A percentile compares a stretch with the other conserved stretches of the same genome.
Evolutionary conservation across 2,797 vertebrate genomes (phyloP).

Genomic region (Brachyalestes nurse): DNA sequence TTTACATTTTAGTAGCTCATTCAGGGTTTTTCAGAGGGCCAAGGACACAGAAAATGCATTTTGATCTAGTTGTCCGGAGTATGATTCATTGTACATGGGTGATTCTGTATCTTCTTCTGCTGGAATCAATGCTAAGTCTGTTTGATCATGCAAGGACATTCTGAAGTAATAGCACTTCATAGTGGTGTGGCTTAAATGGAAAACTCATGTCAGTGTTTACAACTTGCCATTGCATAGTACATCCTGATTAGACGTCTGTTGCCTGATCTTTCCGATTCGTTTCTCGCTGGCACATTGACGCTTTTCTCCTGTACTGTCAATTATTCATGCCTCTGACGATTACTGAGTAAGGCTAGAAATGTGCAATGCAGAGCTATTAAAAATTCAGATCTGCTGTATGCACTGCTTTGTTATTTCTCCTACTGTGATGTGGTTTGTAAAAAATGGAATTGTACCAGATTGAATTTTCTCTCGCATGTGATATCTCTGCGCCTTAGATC

Average conservation of each 20-base stretch:
- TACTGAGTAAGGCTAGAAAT: slow-evolving; percentile 33
- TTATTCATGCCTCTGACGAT: slow-evolving; percentile 52
- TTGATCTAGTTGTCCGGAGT: not conserved
- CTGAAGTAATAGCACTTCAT: not conserved
- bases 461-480: not conserved
- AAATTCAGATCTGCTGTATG: slow-evolving; percentile 34
- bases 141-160: slow-evolving; percentile 1
- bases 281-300: slow-evolving; percentile 43
- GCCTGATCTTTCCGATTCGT: slow-evolving; percentile 38
- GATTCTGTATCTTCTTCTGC: not conserved
- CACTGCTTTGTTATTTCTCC: slow-evolving; percentile 10
- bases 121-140: not conserved
- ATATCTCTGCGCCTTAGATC: not conserved
- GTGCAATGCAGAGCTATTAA: slow-evolving; percentile 34
- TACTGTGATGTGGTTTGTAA: slow-evolving; percentile 23
- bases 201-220: slow-evolving; percentile 27
- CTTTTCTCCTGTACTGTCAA: slow-evolving; percentile 45
- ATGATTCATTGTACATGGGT: not conserved
- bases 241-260: slow-evolving; percentile 45
- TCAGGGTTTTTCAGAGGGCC: not conserved
- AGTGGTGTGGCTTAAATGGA: slow-evolving; percentile 31
- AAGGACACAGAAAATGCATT: not conserved
- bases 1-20: too few species aligned
- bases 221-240: slow-evolving; percentile 32
- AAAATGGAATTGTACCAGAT: not conserved